A percentile compares a stretch with the other conserved stretches of the same genome.
phyloP scores from a whole-genome alignment of 1,140 invertebrate genomes.

The Neotoxoptera formosana region DNA sequence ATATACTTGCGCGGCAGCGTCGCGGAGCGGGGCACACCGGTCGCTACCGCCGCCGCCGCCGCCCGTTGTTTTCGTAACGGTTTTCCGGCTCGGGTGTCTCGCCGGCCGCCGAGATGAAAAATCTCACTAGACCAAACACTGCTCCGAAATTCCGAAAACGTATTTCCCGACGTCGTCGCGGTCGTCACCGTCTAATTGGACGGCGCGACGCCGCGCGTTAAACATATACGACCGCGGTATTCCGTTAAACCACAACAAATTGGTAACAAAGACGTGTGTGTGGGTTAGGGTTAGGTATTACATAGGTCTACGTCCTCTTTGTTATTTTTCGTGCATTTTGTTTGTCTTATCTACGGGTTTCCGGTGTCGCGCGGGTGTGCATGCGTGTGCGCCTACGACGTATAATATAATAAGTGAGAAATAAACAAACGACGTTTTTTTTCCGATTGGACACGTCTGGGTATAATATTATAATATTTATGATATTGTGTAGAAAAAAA shows the following conservation, averaged over 20 bases:
- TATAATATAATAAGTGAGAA: neutral
- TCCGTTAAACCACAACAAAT: neutral
- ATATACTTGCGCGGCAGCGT: neutral
- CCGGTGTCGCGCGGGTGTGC: neutral
- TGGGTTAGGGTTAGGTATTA: neutral
- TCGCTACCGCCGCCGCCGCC: neutral
- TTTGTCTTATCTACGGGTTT: neutral
- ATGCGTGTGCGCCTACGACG: neutral
- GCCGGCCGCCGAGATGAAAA: neutral
- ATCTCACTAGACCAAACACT: neutral
- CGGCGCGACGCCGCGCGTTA: neutral
- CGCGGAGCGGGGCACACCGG: neutral
- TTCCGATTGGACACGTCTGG: neutral
- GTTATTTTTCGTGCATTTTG: neutral
- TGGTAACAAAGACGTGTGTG: neutral
- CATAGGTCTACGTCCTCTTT: neutral
- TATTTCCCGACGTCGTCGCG: neutral
- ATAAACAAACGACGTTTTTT: neutral
- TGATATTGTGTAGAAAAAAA: neutral
- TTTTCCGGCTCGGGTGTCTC: constrained; percentile 18
- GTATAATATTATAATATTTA: neutral
- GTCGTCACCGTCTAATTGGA: neutral
- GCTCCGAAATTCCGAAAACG: neutral
- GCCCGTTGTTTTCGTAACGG: constrained; percentile 30
- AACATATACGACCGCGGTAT: neutral